Conservation (phyloP, 2,888 invertebrate species). For the Dryomyza anilis region DNA sequence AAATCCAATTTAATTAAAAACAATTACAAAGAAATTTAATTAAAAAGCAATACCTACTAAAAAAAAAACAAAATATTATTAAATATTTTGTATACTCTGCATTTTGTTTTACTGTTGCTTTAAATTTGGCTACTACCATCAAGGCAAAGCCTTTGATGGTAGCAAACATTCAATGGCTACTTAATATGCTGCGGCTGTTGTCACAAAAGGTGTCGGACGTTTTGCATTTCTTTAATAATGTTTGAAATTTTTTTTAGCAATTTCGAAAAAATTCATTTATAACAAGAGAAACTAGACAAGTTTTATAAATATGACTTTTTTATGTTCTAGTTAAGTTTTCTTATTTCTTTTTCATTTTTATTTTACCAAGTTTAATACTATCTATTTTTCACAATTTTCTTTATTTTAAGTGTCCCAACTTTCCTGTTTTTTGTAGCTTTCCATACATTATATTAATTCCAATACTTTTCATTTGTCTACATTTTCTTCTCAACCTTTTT, state of each 20-base stretch:
- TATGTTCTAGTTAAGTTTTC: too few relatives aligned
- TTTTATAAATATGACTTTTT: too few relatives aligned
- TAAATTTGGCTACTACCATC: background rate
- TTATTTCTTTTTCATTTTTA: background rate
- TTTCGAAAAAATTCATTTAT: conserved; percentile 10
- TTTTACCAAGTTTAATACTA: background rate
- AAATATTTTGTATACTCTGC: too few relatives aligned
- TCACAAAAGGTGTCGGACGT: conserved; percentile 12
- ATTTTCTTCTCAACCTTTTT: too few relatives aligned
- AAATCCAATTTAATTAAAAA: background rate
- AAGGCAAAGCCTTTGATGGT: background rate
- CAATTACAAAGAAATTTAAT: background rate
- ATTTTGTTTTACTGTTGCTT: background rate
- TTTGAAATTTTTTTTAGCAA: background rate
- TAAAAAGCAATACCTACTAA: background rate
- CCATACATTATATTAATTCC: too few relatives aligned
- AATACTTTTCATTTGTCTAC: too few relatives aligned
- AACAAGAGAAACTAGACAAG: conserved; percentile 10
- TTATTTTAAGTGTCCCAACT: too few relatives aligned
- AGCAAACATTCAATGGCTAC: conserved; percentile 29
- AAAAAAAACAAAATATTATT: too few relatives aligned
- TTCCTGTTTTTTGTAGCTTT: too few relatives aligned
- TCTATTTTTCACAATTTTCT: too few relatives aligned
- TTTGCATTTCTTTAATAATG: background rate
- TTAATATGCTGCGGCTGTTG: conserved; percentile 33